Conservation (phyloP, 2,797 vertebrate species). For the Rhodeus uyekii region DNA sequence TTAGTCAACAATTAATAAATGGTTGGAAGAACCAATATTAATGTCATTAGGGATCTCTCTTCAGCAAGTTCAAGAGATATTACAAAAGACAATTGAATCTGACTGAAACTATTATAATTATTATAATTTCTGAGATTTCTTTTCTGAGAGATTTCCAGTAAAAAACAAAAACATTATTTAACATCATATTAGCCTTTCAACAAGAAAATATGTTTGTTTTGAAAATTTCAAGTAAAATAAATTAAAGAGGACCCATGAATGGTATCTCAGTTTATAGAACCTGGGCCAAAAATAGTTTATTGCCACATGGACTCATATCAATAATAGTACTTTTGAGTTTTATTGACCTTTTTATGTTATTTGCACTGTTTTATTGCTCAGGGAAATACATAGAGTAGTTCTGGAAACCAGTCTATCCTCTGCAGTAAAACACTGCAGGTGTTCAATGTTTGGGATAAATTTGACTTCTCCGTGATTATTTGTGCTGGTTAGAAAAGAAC, state of each 20-base stretch:
- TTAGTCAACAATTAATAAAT: background rate
- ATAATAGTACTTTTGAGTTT: slow-evolving; percentile 13
- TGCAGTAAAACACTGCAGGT: slow-evolving; percentile 8
- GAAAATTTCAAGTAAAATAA: background rate
- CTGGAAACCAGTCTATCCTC: background rate
- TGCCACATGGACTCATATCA: background rate
- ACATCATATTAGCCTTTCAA: no score
- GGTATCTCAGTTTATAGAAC: background rate
- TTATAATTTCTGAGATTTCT: no score
- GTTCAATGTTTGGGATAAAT: slow-evolving; percentile 28
- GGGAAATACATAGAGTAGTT: background rate
- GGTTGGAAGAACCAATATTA: background rate
- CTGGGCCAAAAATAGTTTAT: background rate
- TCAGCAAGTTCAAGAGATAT: background rate
- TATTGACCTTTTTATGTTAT: background rate
- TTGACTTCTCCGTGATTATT: slow-evolving; percentile 22
- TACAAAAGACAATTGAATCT: background rate
- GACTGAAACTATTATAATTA: background rate
- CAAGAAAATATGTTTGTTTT: background rate
- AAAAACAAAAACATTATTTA: no score
- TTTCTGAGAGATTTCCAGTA: no score
- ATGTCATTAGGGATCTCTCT: background rate
- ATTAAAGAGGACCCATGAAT: background rate
- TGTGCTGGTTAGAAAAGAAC: slow-evolving; percentile 39
- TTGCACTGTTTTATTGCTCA: slow-evolving; percentile 16